Base-by-base conservation (phyloP, 2,797 vertebrate genomes). In the Chaetophractus vellerosus region DNA sequence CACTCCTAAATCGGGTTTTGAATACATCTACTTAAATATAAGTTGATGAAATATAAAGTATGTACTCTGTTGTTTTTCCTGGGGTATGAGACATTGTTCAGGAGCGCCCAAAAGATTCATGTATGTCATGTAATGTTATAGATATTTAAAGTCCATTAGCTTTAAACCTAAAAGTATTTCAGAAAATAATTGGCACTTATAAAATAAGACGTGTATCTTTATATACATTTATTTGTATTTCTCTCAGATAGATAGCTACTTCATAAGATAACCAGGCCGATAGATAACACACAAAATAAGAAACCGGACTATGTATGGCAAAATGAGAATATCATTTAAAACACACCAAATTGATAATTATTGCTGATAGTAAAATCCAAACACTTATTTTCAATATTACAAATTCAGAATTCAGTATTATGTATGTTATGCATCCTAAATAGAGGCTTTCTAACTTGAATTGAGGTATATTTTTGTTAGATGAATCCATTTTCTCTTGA, bases 271-370 rank as follows among this genome's bases (percentile, higher is more conserved):
- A 52, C 26, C 15, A 83, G 90, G 23, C 45, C 86, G 92, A 75
- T 12, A 71, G 6, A 74, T 26, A 96, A 87, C 55, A 79, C 36
- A 94, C 52, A 87, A 78, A 78, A 68, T 31, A 86, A 55, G 33
- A 86, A 36, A 92, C 69, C 41, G 79, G 19, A 66, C 23, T 76
- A 59, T 36, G 4, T 72, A 66, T 0, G 24, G 19, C 63, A 88
- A 95, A 94, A 86, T 41, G 31, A 93, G 68, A 93, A 63, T 23
- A 95, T 31, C 74, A 82, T 74, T 81, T 81, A 94, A 85, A 91
- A 68, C 31, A 88, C 28, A 23, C 45, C 66, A 38, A 21, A 91
- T 38, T 72, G 68, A 88, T 21, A 93, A 85, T 68, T 92, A 92
- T 1, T 63, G 18, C 6, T 80, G n/a, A 68, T 5, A 81, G 24